Evolutionary conservation across 92 coral and sea anemone genomes (phyloP), one percentile per base, ranked within the genome.

Genomic region (Phenganax stokvisi): DNA sequence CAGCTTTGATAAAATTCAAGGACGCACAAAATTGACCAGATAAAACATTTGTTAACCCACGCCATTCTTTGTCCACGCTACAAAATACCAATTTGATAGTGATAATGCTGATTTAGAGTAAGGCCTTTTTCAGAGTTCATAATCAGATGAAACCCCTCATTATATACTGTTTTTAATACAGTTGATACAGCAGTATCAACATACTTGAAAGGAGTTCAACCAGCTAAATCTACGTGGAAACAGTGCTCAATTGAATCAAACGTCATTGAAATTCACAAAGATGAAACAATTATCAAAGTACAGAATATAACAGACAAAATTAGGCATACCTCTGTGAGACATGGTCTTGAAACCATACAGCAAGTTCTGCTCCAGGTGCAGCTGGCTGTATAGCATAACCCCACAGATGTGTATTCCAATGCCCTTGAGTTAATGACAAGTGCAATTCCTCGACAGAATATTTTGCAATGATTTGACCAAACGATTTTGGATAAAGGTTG

Each of bases 11-110:
- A 75, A 92, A 94, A 86, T 94, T 94, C 66, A 94, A 86, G 51
- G 98, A 94, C 6, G 98, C 98, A 86, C 98, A 94, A 74, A 93
- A 94, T 81, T 94, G 98, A 1, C 98, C 98, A 52, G 98, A 90
- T 17, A 94, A 75, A 56, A 94, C 98, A 69, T 94, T 97, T 7
- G 98, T 92, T 52, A 94, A 84, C 6, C 92, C 97, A 75, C 88
- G 86, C 98, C 98, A 94, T 76, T 92, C 87, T 52, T 94, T 93
- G 75, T 92, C 87, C 72, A 92, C 92, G 28, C 98, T 94, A 69
- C 10, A 84, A 81, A 15, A 58, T 25, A 81, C 37, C 30, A 29
- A 62, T 58, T 59, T 59, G 7, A 20, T 20, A 2, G 7, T 13
- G 65, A 7, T 59, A 59, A 59, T 13, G 25, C n/a, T 59, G 65